Base-by-base conservation (phyloP, 2,888 invertebrate species). In the Drosophila nr. perissopoda region DNA sequence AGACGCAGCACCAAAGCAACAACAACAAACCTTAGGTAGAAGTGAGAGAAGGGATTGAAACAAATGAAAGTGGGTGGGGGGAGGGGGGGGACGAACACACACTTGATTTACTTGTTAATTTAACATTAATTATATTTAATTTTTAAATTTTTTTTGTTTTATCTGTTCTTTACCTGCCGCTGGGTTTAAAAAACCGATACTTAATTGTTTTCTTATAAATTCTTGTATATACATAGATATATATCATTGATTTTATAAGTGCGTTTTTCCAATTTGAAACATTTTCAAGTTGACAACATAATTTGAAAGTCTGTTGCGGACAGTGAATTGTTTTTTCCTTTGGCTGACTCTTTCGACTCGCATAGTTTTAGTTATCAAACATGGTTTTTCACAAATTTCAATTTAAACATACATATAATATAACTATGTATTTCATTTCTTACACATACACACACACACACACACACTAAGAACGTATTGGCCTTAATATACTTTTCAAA, bases 1-100 rank as follows among this genome's bases (percentile, higher is more conserved):
- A 13, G 16, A 38, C 34, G 34, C 31, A 29, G 77, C 77, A 78
- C 77, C 77, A 78, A 78, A 78, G 78, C 71, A 68, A 76, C 61
- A 21, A 21, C 21, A 53, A 65, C 45, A 58, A 67, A 51, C 38
- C 27, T 27, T 54, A 60, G 21, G n/a, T n/a, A 66, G 42, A 65
- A 27, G 27, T 18, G 34, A 68, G 16, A 11, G 36, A 25, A 27
- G 38, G 42, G 13, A 36, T 10, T 10, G n/a, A 42, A 34, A 7
- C 13, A 29, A n/a, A 11, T 11, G 45, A 25, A 51, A 31, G 51
- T 21, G 7, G 2, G 4, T 34, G 5, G 13, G 34, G 34, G 6
- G 29, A 1, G 29, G 10, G 6, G 34, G 4, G 7, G 13, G 45
- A 51, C 18, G 18, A 33, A 53, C 10, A 65, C n/a, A 63, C 21